Base-by-base conservation (phyloP, 2,113 vertebrate species). In the Scortum barcoo region DNA sequence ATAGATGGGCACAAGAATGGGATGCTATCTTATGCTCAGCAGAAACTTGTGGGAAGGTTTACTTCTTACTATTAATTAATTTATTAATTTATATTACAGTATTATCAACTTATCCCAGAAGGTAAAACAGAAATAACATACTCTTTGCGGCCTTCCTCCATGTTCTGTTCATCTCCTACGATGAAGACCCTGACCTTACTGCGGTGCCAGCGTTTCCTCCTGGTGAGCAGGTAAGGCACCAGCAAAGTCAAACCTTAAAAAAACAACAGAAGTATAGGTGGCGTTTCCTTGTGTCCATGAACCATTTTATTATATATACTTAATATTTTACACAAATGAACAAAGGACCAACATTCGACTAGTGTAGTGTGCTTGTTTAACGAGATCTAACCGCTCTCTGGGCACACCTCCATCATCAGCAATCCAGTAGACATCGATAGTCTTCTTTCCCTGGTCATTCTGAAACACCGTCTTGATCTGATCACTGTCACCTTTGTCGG, bases 351-450 rank as follows among this genome's bases (percentile, higher is more conserved):
- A 22, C 66, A 51, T 51, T 14, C 1, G 11, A 51, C 22, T 7
- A 13, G 68, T 54, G 40, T 38, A 28, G 28, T n/a, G n/a, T 28
- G 10, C 44, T 66, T 44, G 9, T 60, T 33, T n/a, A 2, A 9
- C 19, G 24, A 20, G 24, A 38, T 38, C 38, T 4, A 1, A n/a
- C 51, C 8, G 0, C 14, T 19, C 30, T 26, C n/a, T 57, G 13
- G 12, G 1, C 63, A 76, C 62, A 95, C 95, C 96, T 79, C 95
- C 95, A 69, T 96, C 95, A 53, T 96, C 95, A 53, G 93, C 93
- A 19, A 96, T 90, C 95, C 95, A 96, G 80, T 96, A 96, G 24
- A 95, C 85, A 1, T 96, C 95, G 0, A 96, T 93, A 44, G 88
- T 94, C 74, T 93, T 93, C 78, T 86, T 92, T 24, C 94, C 93